Base-by-base conservation (phyloP, 2,113 vertebrate genomes). In the Actinemys pallida region DNA sequence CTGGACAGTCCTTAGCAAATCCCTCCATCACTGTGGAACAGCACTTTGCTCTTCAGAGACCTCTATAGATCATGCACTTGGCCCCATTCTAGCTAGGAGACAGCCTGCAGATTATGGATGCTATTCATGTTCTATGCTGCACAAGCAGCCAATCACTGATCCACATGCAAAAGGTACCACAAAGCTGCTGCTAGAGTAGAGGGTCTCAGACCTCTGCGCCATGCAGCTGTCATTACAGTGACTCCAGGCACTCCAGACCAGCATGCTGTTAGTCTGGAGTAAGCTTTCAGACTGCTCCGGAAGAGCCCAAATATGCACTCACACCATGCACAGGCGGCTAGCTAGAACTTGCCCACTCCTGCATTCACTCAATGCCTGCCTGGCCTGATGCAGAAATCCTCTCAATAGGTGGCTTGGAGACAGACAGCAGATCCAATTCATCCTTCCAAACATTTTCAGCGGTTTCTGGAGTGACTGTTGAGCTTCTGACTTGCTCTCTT, bases 331-430 rank as follows among this genome's bases (percentile, higher is more conserved):
- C 52, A 88, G 1, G 49, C n/a, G 3, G 75, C 93, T 92, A 81
- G 93, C 85, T 42, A 88, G 93, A 92, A 94, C 47, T 47, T 0
- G 1, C 45, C 95, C 88, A 17, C 88, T 96, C 81, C 90, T 83
- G 75, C 92, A 56, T 92, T 92, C 93, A 94, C 78, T 88, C 90
- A 47, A 79, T 45, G 98, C 99, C 98, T 99, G 99, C 99, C 98
- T 99, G 99, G 98, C 99, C 98, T 31, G 99, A 99, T 0, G 99
- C 99, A 92, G 99, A 99, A 96, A 99, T 98, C 97, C 99, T 97
- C 97, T 99, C 99, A 81, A 98, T 89, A 65, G 93, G 94, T 84
- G 98, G 97, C 3, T 83, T 96, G 93, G 59, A 79, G 95, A 96
- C 3, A 3, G 13, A 84, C 1, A 83, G 96, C 62, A 84, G 86